Evolutionary conservation across 2,888 invertebrate genomes (phyloP).

Genomic region (Amaurobius ferox): DNA sequence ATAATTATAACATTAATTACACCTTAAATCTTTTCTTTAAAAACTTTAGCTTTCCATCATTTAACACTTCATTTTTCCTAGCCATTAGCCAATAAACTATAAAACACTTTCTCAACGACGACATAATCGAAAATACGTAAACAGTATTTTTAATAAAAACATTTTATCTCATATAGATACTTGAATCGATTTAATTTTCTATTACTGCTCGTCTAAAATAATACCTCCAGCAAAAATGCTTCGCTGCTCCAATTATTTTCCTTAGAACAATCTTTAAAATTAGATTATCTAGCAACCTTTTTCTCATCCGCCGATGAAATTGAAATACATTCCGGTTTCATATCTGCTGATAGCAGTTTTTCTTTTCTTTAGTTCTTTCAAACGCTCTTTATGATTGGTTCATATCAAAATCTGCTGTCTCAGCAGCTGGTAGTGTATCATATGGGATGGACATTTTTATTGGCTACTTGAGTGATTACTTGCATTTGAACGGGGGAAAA

Average conservation of each 20-base stretch:
- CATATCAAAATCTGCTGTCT: slow-evolving; percentile 66
- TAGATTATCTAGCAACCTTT: slow-evolving; percentile 1
- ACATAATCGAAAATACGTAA: too few relatives aligned
- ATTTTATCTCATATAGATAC: too few relatives aligned
- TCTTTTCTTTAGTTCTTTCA: background rate
- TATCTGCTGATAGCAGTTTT: background rate
- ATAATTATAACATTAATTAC: too few relatives aligned
- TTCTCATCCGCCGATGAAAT: background rate
- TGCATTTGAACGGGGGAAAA: slow-evolving; percentile 48
- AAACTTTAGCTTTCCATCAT: too few relatives aligned
- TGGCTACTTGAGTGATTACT: slow-evolving; percentile 71
- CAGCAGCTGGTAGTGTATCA: slow-evolving; percentile 65
- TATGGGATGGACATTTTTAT: slow-evolving; percentile 68
- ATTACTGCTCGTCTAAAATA: too few relatives aligned
- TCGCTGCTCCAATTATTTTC: background rate
- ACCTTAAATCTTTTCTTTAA: too few relatives aligned
- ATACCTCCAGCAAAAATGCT: too few relatives aligned
- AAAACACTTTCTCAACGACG: too few relatives aligned
- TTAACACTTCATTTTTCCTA: too few relatives aligned
- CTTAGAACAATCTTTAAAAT: background rate
- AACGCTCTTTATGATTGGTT: slow-evolving; percentile 20
- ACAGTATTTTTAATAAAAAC: too few relatives aligned
- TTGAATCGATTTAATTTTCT: too few relatives aligned
- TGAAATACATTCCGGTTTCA: background rate
- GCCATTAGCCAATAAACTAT: too few relatives aligned